Evolutionary conservation across 2,888 invertebrate genomes (phyloP).

Genomic region (Nezara viridula): DNA sequence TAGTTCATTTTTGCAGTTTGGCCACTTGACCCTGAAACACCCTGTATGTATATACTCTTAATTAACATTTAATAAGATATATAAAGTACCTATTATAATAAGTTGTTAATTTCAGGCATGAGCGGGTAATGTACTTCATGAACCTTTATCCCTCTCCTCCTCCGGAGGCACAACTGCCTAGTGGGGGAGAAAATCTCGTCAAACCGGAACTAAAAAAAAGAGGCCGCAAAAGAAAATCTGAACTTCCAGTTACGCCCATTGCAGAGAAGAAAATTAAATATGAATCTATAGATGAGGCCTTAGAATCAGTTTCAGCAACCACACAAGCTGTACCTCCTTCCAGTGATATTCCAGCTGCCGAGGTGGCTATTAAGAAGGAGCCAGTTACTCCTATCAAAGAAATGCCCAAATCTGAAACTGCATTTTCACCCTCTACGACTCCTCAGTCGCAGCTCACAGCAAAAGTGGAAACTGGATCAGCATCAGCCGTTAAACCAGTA

Average conservation of each 20-base stretch:
- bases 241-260: background rate
- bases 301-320: background rate
- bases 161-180: background rate
- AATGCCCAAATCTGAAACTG: background rate
- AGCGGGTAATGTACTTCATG: constrained; percentile 61
- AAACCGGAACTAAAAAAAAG: constrained; percentile 51
- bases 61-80: background rate
- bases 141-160: constrained; percentile 55
- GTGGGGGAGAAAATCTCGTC: background rate
- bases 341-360: background rate
- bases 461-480: background rate
- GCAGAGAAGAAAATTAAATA: constrained; percentile 23
- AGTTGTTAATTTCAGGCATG: constrained; percentile 54
- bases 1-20: too few species aligned
- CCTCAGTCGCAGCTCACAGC: background rate
- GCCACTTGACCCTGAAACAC: too few species aligned
- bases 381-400: constrained; percentile 41
- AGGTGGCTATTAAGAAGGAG: background rate
- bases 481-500: background rate
- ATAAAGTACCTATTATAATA: background rate
- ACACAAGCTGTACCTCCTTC: background rate
- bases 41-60: too few species aligned
- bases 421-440: background rate
- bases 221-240: constrained; percentile 62
- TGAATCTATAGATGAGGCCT: background rate